Conservation (phyloP, 2,888 invertebrate genomes). For the Agrypnus murinus region DNA sequence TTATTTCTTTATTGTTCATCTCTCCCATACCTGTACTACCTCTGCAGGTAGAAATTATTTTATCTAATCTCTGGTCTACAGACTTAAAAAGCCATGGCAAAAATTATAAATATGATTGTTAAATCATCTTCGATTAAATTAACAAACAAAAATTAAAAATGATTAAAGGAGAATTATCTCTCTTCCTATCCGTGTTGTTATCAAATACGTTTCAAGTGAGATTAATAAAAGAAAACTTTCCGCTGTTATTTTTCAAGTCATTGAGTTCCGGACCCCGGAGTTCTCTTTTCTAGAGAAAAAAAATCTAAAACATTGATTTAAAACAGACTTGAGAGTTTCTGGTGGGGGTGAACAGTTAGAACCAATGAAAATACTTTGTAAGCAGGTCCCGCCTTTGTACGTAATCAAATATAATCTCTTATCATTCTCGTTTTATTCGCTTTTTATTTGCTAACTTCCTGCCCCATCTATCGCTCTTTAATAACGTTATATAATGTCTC, state of each 20-base stretch:
- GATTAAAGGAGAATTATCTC: too few species aligned
- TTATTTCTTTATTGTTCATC: too few species aligned
- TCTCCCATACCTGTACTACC: too few species aligned
- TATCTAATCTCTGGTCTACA: too few species aligned
- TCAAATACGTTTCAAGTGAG: too few species aligned
- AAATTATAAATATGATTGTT: too few species aligned
- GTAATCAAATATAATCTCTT: constrained; percentile 51
- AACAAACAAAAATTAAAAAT: too few species aligned
- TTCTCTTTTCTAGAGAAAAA: constrained; percentile 36
- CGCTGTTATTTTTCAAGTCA: constrained; percentile 24
- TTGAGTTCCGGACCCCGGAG: constrained; percentile 22
- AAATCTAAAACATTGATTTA: constrained; percentile 54
- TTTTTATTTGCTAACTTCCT: constrained; percentile 48
- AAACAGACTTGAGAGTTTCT: constrained; percentile 52
- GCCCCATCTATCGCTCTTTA: constrained; percentile 42
- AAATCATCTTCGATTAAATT: too few species aligned
- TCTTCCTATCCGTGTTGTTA: too few species aligned
- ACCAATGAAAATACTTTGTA: constrained; percentile 57
- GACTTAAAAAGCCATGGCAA: too few species aligned
- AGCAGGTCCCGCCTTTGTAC: constrained; percentile 54
- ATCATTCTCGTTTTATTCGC: constrained; percentile 50
- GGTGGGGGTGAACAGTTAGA: constrained; percentile 50
- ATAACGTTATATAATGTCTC: constrained; percentile 29
- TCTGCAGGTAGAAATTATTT: too few species aligned
- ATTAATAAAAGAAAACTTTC: neutral